Conservation (phyloP, 2,113 vertebrate genomes). For the Boleophthalmus pectinirostris region DNA sequence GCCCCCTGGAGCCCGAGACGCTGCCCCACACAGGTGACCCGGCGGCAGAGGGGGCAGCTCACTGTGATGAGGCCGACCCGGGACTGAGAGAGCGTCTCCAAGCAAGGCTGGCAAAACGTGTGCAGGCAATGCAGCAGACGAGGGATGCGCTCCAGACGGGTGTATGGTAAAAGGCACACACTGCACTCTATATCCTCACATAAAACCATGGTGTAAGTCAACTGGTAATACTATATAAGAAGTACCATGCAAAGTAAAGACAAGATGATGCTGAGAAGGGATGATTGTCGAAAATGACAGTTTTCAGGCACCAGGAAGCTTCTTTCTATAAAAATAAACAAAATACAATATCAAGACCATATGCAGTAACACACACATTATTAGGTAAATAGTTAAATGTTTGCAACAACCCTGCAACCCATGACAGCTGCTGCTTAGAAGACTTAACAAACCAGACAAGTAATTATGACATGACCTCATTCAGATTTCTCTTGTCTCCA, state of each 20-base stretch:
- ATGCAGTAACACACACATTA: not conserved
- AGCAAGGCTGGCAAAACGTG: slow-evolving; percentile 74
- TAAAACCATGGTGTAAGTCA: slow-evolving; percentile 62
- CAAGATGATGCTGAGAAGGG: not conserved
- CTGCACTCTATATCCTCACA: slow-evolving; percentile 74
- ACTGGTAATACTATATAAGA: not conserved
- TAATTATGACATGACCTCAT: not conserved
- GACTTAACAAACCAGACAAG: not conserved
- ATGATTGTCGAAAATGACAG: not conserved
- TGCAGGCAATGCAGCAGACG: slow-evolving; percentile 77
- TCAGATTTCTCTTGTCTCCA: not conserved
- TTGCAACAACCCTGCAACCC: not conserved
- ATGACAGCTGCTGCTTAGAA: not conserved
- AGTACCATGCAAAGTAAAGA: not conserved
- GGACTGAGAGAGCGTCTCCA: slow-evolving; percentile 65
- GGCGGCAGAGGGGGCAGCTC: slow-evolving; percentile 74
- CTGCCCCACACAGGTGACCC: slow-evolving; percentile 64
- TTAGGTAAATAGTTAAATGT: not conserved
- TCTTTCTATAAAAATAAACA: slow-evolving; percentile 18
- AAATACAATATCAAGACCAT: not conserved
- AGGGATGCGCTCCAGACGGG: slow-evolving; percentile 67
- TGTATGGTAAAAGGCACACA: slow-evolving; percentile 71
- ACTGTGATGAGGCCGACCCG: slow-evolving; percentile 56
- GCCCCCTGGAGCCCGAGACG: slow-evolving; percentile 62
- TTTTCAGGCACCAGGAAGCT: not conserved